Base-by-base conservation (phyloP, 2,113 vertebrate species). In the Oncorhynchus kisutch region DNA sequence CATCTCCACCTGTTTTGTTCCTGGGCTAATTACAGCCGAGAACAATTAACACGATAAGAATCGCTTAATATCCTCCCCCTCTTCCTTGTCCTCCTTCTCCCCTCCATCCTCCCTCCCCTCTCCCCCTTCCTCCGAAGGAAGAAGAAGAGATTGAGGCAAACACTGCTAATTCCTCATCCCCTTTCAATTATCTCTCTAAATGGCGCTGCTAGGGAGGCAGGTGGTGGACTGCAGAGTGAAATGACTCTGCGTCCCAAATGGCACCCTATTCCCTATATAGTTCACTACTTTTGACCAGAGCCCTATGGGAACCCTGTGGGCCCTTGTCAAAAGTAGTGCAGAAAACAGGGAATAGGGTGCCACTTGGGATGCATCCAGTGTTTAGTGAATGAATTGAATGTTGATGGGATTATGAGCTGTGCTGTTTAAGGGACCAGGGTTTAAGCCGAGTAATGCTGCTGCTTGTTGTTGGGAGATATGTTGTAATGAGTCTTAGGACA, bases 21-120 rank as follows among this genome's bases (percentile, higher is more conserved):
- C 67, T 71, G 39, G 75, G 71, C 79, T 88, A 89, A 87, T 88
- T 87, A 73, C 81, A 78, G 81, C 73, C 45, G 75, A 81, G 83
- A 90, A 89, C 87, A 91, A 91, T 91, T 85, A 91, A 81, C 75
- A 57, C 29, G 79, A 88, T 90, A 89, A 89, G 81, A 73, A 88
- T 88, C 80, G 77, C 31, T 85, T 88, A 85, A 75, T 86, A 88
- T 82, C 69, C 39, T 81, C 76, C 76, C 81, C 83, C 39, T 9
- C 49, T 16, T 16, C 49, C 49, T 14, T 51, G 3, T 14, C 49
- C 49, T 51, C 49, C 49, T 51, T 14, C 14, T 51, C 2, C 49
- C 49, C 49, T 14, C 49, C 9, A 3, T 51, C 49, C 13, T 14
- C 49, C 9, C 14, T 51, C 14, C 4, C 16, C 49, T 13, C 3